Evolutionary conservation across 2,113 vertebrate species (phyloP).

Genomic region (human (Homo sapiens)): DNA sequence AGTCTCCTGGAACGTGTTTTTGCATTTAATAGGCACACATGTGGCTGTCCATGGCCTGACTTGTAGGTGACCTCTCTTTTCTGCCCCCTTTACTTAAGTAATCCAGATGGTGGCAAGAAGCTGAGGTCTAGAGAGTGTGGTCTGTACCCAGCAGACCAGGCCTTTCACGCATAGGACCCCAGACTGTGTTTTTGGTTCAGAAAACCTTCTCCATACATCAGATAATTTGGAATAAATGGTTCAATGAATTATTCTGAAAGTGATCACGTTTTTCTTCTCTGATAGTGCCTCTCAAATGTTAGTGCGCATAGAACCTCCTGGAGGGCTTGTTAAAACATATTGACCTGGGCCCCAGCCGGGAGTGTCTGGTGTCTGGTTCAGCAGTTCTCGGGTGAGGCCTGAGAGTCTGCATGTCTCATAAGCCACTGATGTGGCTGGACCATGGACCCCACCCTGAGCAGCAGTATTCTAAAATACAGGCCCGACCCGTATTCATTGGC

Average conservation of each 20-base stretch:
- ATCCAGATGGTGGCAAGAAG: neutral
- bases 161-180: neutral
- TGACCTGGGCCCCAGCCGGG: neutral
- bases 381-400: neutral
- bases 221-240: neutral
- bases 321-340: neutral
- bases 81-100: neutral
- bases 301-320: neutral
- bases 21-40: conserved; percentile 7
- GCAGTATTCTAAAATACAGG: neutral
- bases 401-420: neutral
- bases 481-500: neutral
- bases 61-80: neutral
- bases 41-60: neutral
- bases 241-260: neutral
- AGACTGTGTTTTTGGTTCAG: neutral
- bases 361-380: neutral
- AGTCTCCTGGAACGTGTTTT: neutral
- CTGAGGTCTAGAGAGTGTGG: neutral
- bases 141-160: neutral
- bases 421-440: neutral
- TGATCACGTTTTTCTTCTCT: no score
- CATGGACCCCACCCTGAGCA: neutral
- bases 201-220: neutral
- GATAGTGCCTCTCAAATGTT: neutral